Conservation (phyloP, 2,888 invertebrate genomes). For the Lucinisca nassula region DNA sequence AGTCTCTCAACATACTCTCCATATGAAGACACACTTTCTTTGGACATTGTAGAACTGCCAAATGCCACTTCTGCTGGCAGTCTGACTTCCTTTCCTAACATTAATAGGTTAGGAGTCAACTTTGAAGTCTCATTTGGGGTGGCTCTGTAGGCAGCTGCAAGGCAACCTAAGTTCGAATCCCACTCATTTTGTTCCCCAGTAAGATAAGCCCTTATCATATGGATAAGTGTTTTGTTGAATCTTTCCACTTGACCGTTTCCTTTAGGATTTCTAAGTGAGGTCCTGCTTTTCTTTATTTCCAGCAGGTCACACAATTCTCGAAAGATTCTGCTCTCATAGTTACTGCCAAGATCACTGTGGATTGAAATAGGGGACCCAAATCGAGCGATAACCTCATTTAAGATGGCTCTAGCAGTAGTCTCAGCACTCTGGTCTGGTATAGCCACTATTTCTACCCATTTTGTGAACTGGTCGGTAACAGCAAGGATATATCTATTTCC, state of each 20-base stretch:
- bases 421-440: constrained; percentile 57
- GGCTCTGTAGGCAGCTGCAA: constrained; percentile 58
- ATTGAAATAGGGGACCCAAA: constrained; percentile 44
- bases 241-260: constrained; percentile 57
- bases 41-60: neutral
- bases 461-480: constrained; percentile 62
- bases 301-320: no score
- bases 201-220: constrained; percentile 58
- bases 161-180: constrained; percentile 62
- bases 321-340: constrained; percentile 60
- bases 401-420: constrained; percentile 41
- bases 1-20: constrained; percentile 40
- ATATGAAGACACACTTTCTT: neutral
- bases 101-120: constrained; percentile 62
- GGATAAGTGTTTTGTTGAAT: constrained; percentile 50
- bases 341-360: constrained; percentile 61
- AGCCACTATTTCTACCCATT: constrained; percentile 61
- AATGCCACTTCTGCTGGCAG: constrained; percentile 57
- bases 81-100: constrained; percentile 61
- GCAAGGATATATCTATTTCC: constrained; percentile 65
- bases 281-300: no score
- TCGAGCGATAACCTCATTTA: constrained; percentile 61
- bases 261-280: constrained; percentile 52
- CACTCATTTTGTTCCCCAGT: constrained; percentile 56
- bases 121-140: constrained; percentile 53